Conservation (phyloP, 2,113 vertebrate genomes). For the Engraulis encrasicolus region DNA sequence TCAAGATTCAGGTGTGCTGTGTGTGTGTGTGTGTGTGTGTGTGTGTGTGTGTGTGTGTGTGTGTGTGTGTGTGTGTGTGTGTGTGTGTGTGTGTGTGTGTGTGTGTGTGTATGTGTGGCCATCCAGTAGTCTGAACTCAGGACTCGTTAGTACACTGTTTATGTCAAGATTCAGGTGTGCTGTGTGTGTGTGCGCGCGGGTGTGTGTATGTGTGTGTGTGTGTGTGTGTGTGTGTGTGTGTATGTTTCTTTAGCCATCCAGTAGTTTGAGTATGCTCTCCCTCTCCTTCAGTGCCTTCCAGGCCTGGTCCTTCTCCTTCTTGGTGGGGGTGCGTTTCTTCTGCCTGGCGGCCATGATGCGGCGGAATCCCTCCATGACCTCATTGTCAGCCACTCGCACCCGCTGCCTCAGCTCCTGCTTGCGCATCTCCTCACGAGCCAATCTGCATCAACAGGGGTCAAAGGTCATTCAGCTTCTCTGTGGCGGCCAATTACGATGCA, state of each 20-base stretch:
- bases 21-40: too few species aligned
- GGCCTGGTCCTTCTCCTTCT: slow-evolving; percentile 98
- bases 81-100: too few species aligned
- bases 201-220: too few species aligned
- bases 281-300: slow-evolving; percentile 97
- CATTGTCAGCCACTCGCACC: slow-evolving; percentile 93
- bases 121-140: slow-evolving; percentile 78
- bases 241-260: too few species aligned
- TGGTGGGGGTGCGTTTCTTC: slow-evolving; percentile 96
- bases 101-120: slow-evolving; percentile 77
- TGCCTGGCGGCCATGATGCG: slow-evolving; percentile 98
- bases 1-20: background rate
- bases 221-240: too few species aligned
- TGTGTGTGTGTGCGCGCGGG: too few species aligned
- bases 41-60: too few species aligned
- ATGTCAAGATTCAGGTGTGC: background rate
- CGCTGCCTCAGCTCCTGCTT: slow-evolving; percentile 94
- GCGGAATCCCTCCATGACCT: slow-evolving; percentile 99
- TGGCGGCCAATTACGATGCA: background rate
- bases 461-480: background rate
- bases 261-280: slow-evolving; percentile 94
- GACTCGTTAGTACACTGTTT: slow-evolving; percentile 1
- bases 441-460: slow-evolving; percentile 63
- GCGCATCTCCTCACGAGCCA: slow-evolving; percentile 94
- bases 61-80: too few species aligned